A percentile compares a stretch with the other conserved stretches of the same genome.
phyloP scores from a whole-genome alignment of 2,888 invertebrate species.

The Agrypnus murinus region DNA sequence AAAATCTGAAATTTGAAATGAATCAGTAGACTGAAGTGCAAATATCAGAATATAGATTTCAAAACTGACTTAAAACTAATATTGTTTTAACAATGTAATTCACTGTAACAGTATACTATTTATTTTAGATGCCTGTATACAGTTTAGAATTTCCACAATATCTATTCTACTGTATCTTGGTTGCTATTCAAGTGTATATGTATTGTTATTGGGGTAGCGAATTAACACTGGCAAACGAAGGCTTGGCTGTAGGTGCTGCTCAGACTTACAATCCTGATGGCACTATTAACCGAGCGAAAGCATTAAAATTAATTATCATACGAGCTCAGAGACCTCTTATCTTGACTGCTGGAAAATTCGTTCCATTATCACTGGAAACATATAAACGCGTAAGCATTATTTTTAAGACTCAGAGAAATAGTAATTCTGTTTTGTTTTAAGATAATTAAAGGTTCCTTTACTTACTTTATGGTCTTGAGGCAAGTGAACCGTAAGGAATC shows the following conservation, averaged over 20 bases:
- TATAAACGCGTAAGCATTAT: conserved; percentile 54
- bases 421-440: too few relatives aligned
- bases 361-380: conserved; percentile 51
- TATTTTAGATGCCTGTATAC: conserved; percentile 48
- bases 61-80: too few relatives aligned
- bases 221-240: conserved; percentile 52
- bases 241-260: conserved; percentile 50
- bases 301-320: conserved; percentile 54
- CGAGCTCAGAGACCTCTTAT: conserved; percentile 54
- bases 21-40: too few relatives aligned
- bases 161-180: conserved; percentile 52
- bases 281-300: conserved; percentile 45
- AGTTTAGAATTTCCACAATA: conserved; percentile 54
- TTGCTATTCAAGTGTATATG: conserved; percentile 55
- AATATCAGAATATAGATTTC: too few relatives aligned
- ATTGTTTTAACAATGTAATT: too few relatives aligned
- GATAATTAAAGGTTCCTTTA: conserved; percentile 52
- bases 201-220: conserved; percentile 59
- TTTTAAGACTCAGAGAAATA: background rate
- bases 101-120: too few relatives aligned
- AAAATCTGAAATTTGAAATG: too few relatives aligned
- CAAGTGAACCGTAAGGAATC: conserved; percentile 32
- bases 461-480: conserved; percentile 52
- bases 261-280: conserved; percentile 51
- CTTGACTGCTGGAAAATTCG: conserved; percentile 58